Base-by-base conservation (phyloP, 2,888 invertebrate species). In the Heteropelma amictum region DNA sequence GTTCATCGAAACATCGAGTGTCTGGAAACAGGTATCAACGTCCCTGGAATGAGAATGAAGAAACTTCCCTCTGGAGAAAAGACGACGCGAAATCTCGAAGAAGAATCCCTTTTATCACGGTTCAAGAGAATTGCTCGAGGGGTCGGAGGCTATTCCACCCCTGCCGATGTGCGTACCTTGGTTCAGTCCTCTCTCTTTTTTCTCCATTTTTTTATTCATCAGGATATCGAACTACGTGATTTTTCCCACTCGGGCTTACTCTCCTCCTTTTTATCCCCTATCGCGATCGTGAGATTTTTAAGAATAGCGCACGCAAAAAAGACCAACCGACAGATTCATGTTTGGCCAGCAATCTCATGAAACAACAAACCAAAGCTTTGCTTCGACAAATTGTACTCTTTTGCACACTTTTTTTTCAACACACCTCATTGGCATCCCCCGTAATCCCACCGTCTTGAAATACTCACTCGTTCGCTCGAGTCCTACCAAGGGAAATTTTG, bases 1-100 rank as follows among this genome's bases (percentile, higher is more conserved):
- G 40, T 60, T 56, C 64, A 63, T 56, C 71, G 68, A 60, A 68
- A 60, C 68, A 21, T 38, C 28, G 30, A 21, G n/a, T 60, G 68
- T 58, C 68, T 68, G 68, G 68, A 38, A 45, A 3, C 58, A 58
- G 58, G 68, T 68, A 68, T 68, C 68, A 68, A 68, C 28, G 68
- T 68, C 68, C 68, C 49, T 47, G 49, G 40, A 68, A 68, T 68
- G 68, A 68, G 58, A 58, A 68, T 28, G 51, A 68, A 58, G 53
- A 64, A 64, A 51, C 65, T 45, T 65, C 45, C 45, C 54, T 54
- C 33, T 26, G 47, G 30, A 38, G 56, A 35, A 49, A 49, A 58
- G 19, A 28, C 28, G 19, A 51, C 10, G 14, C 14, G 19, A 58
- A 68, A 51, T 68, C 49, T 68, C 49, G 68, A 38, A 49, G 68